Conservation (phyloP, 1,140 invertebrate species). For the Andrena cerasifolii region DNA sequence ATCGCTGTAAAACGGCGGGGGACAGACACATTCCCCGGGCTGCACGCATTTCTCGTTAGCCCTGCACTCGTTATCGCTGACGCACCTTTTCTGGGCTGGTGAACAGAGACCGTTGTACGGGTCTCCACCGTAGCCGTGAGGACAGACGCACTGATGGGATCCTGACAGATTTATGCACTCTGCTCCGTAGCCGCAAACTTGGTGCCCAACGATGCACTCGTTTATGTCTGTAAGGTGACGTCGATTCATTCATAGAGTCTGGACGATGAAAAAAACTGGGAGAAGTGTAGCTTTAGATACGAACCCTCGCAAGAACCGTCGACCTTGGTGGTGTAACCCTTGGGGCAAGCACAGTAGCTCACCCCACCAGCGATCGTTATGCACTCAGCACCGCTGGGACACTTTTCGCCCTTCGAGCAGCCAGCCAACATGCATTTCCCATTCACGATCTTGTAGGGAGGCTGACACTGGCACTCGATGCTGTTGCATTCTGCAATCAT, state of each 20-base stretch:
- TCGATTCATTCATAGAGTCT: neutral
- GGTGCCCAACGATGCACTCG: constrained; percentile 90
- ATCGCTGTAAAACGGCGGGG: constrained; percentile 93
- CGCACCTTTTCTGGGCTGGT: constrained; percentile 90
- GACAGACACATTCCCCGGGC: constrained; percentile 94
- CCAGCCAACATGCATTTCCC: constrained; percentile 92
- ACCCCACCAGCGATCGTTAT: constrained; percentile 94
- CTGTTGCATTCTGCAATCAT: constrained; percentile 87
- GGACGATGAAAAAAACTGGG: neutral
- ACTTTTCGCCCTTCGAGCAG: constrained; percentile 89
- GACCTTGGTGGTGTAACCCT: constrained; percentile 87
- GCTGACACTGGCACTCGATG: constrained; percentile 92
- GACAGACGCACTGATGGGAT: constrained; percentile 91
- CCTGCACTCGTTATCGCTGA: constrained; percentile 91
- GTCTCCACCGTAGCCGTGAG: constrained; percentile 87
- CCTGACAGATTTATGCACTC: constrained; percentile 92
- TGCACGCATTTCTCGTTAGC: constrained; percentile 95
- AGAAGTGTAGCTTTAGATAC: constrained; percentile 18
- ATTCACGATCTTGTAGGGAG: constrained; percentile 92
- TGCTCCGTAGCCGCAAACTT: constrained; percentile 92
- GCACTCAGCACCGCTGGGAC: constrained; percentile 92
- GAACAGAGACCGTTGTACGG: constrained; percentile 87
- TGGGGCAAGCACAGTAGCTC: constrained; percentile 94
- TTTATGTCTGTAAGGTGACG: constrained; percentile 86
- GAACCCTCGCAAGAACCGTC: constrained; percentile 89